phyloP scores from a whole-genome alignment of 2,797 vertebrate genomes.

The Parambassis ranga region DNA sequence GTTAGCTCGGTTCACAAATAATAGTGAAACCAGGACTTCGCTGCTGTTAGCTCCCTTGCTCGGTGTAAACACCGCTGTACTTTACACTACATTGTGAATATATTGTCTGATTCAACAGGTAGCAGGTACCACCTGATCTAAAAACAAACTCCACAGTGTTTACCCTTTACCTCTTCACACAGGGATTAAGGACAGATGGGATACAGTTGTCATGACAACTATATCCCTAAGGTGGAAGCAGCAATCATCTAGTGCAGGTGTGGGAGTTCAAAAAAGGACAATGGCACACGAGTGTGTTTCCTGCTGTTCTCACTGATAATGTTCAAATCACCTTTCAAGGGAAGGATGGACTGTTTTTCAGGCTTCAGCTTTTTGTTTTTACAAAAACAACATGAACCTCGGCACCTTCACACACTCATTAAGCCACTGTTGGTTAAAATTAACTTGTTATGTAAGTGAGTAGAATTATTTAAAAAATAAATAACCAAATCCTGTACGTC shows the following conservation, averaged over 20 bases:
- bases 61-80: too few species aligned
- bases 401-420: background rate
- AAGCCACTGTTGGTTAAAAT: background rate
- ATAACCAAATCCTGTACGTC: background rate
- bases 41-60: too few species aligned
- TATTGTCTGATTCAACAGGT: too few species aligned
- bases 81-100: too few species aligned
- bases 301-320: background rate
- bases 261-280: background rate
- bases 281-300: background rate
- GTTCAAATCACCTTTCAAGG: slow-evolving; percentile 10
- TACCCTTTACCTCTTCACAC: background rate
- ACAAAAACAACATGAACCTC: background rate
- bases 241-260: slow-evolving; percentile 5
- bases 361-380: background rate
- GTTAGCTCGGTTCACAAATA: too few species aligned
- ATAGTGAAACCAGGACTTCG: too few species aligned
- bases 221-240: background rate
- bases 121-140: too few species aligned
- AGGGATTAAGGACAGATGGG: background rate
- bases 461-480: background rate
- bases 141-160: too few species aligned
- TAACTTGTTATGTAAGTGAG: background rate
- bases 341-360: background rate
- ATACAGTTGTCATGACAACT: slow-evolving; percentile 40